These are phyloP conservation scores for Drosophila arawakana DNA, from an alignment of 1,140 invertebrate genomes.

Conservation along the genomic window DNA sequence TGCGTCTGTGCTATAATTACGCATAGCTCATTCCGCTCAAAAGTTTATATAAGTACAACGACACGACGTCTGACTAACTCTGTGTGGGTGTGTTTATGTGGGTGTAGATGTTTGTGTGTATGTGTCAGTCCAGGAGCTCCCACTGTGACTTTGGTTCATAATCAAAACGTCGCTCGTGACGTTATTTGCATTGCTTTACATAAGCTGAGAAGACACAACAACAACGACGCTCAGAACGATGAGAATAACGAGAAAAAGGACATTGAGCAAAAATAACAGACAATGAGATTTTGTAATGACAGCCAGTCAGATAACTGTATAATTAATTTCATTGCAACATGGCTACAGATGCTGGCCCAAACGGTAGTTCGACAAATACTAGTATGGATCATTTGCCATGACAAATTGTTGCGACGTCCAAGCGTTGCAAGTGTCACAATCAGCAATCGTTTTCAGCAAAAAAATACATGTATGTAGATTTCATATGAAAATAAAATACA, in stretches of 20 bases:
- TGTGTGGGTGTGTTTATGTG: conserved; percentile 1
- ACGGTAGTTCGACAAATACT: conserved; percentile 27
- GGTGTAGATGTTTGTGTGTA: conserved; percentile 1
- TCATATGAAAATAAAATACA: conserved; percentile 48
- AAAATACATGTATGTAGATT: conserved; percentile 1
- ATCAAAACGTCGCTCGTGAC: conserved; percentile 56
- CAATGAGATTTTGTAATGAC: conserved; percentile 59
- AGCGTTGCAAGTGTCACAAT: conserved; percentile 65
- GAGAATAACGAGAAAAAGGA: conserved; percentile 5
- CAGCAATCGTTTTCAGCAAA: conserved; percentile 50
- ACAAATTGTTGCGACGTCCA: conserved; percentile 58
- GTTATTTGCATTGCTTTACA: conserved; percentile 61
- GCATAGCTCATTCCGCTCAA: conserved; percentile 48
- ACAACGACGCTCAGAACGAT: not conserved
- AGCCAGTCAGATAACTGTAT: conserved; percentile 61
- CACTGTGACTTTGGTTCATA: conserved; percentile 38
- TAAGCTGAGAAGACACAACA: conserved; percentile 35
- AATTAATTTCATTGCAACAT: conserved; percentile 65
- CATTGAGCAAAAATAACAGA: conserved; percentile 23
- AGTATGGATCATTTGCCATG: conserved; percentile 6
- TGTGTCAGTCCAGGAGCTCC: conserved; percentile 2
- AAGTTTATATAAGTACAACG: conserved; percentile 65
- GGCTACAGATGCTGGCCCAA: not conserved
- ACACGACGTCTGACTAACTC: conserved; percentile 2
- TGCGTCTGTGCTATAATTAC: conserved; percentile 69